Conservation (phyloP, 1,140 invertebrate genomes). For the Cydia fagiglandana region DNA sequence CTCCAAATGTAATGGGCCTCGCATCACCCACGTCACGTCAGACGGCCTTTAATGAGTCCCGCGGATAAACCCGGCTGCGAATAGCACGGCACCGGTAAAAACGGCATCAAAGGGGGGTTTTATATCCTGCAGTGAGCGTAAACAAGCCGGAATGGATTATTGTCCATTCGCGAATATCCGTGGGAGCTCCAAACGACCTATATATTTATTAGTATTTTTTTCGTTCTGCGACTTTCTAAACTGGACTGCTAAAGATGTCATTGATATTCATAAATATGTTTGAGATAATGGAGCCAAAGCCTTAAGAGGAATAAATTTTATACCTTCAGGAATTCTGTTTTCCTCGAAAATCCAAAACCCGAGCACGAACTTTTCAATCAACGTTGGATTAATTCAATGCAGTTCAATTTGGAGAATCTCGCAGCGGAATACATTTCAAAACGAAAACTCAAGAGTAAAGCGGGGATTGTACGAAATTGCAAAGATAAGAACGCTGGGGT, state of each 20-base stretch:
- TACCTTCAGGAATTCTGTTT: constrained; percentile 26
- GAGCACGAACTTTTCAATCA: constrained; percentile 57
- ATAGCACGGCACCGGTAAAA: constrained; percentile 22
- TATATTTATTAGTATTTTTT: constrained; percentile 1
- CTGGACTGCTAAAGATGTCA: constrained; percentile 5
- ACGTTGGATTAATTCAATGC: constrained; percentile 60
- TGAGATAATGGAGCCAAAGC: constrained; percentile 9
- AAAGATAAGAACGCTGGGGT: constrained; percentile 45
- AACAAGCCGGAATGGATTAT: constrained; percentile 29
- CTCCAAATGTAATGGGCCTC: constrained; percentile 24
- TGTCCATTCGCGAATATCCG: constrained; percentile 18
- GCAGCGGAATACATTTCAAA: constrained; percentile 53
- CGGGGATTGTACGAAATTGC: constrained; percentile 45
- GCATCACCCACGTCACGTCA: constrained; percentile 24
- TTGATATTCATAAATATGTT: constrained; percentile 24
- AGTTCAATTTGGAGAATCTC: constrained; percentile 54
- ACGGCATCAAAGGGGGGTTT: constrained; percentile 5
- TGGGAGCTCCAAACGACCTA: constrained; percentile 18
- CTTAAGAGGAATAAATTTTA: background rate
- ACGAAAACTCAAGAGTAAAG: constrained; percentile 42
- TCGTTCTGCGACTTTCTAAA: background rate
- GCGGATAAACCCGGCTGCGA: constrained; percentile 20
- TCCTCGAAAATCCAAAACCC: constrained; percentile 32
- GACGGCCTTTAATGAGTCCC: constrained; percentile 10
- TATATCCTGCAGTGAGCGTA: constrained; percentile 23